These are phyloP conservation scores for Drosophila pseudoananassae DNA, from an alignment of 1,140 invertebrate species.

Conservation along the genomic window DNA sequence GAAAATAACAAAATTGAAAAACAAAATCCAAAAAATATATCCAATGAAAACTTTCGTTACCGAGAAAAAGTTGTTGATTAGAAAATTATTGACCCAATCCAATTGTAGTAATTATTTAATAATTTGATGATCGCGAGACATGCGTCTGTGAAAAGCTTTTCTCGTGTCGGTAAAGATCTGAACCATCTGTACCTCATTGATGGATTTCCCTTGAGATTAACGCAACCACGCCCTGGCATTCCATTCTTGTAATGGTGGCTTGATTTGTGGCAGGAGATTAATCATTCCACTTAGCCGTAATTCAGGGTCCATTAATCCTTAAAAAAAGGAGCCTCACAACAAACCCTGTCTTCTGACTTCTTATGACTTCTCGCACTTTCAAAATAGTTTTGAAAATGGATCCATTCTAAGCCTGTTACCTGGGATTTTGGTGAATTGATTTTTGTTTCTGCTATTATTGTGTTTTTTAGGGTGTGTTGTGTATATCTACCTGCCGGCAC, in stretches of 20 bases:
- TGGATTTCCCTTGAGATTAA: constrained; percentile 33
- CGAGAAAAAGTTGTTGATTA: constrained; percentile 63
- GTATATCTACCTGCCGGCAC: constrained; percentile 32
- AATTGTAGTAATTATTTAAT: constrained; percentile 54
- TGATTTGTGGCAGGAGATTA: constrained; percentile 51
- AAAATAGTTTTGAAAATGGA: constrained; percentile 35
- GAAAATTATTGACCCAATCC: constrained; percentile 45
- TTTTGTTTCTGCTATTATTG: constrained; percentile 25
- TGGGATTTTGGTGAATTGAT: constrained; percentile 61
- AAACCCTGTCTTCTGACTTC: constrained; percentile 29
- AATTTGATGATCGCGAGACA: constrained; percentile 44
- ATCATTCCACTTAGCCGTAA: constrained; percentile 34
- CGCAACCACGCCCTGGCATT: constrained; percentile 36
- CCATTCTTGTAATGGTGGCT: constrained; percentile 28
- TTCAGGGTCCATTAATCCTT: constrained; percentile 1
- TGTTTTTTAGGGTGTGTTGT: constrained; percentile 31
- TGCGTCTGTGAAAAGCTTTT: constrained; percentile 16
- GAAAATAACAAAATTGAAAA: constrained; percentile 23
- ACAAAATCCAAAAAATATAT: constrained; percentile 15
- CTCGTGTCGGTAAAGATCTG: constrained; percentile 30
- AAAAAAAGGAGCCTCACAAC: background rate
- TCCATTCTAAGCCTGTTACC: constrained; percentile 25
- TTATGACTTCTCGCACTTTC: constrained; percentile 65
- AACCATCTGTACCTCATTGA: constrained; percentile 32
- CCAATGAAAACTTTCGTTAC: constrained; percentile 45